Percentiles rank a stretch among this genome's conserved stretches.
phyloP scores from a whole-genome alignment of 2,888 invertebrate genomes.

The Tachina lurida region DNA sequence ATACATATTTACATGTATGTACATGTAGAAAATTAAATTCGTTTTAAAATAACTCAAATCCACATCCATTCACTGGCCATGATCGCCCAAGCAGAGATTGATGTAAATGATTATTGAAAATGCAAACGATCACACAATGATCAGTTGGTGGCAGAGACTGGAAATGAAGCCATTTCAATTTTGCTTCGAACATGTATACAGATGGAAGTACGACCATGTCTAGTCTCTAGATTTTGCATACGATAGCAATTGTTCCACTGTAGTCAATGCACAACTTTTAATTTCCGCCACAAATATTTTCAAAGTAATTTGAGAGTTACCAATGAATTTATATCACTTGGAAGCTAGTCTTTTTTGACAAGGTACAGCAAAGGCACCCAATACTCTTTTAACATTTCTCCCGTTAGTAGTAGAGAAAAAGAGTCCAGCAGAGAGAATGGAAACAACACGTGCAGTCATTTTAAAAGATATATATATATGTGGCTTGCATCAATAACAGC shows the following conservation, averaged over 20 bases:
- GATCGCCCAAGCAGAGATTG: conserved; percentile 65
- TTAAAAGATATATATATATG: too few relatives aligned
- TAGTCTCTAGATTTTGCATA: background rate
- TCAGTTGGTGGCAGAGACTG: conserved; percentile 23
- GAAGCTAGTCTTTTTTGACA: background rate
- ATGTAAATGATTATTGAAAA: conserved; percentile 62
- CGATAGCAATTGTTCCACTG: background rate
- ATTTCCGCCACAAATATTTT: conserved; percentile 53
- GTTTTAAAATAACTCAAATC: conserved; percentile 16
- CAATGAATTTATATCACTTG: conserved; percentile 24
- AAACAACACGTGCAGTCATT: background rate
- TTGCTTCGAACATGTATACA: too few relatives aligned
- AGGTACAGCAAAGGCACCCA: conserved; percentile 5
- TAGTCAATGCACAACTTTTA: background rate
- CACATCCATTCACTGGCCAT: conserved; percentile 59
- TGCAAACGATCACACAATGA: conserved; percentile 41
- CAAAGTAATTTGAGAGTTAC: conserved; percentile 54
- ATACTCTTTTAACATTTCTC: background rate
- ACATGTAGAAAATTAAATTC: background rate
- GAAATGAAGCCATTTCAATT: conserved; percentile 50
- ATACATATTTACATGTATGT: background rate
- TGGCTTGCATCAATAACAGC: too few relatives aligned
- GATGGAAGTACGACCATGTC: background rate
- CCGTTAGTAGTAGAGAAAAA: too few relatives aligned
- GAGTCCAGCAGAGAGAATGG: background rate